These are phyloP conservation scores for Neoarius graeffei DNA, from an alignment of 2,113 vertebrate species.

Conservation along the genomic window DNA sequence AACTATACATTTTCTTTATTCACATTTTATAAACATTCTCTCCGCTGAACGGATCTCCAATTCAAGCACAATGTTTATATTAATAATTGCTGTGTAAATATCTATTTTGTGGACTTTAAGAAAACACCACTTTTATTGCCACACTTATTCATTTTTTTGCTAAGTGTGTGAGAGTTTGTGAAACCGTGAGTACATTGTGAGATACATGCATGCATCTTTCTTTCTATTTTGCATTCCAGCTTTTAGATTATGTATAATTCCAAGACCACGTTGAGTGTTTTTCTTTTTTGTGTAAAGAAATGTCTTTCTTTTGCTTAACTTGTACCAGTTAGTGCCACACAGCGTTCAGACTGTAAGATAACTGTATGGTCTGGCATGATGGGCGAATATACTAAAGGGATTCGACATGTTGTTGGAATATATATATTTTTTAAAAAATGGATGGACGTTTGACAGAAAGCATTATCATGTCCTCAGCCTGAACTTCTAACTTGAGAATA, in stretches of 20 bases:
- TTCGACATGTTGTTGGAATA: constrained; percentile 7
- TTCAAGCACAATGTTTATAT: constrained; percentile 69
- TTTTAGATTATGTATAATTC: constrained; percentile 35
- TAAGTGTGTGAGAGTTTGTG: constrained; percentile 63
- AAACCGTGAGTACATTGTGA: constrained; percentile 69
- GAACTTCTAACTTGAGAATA: constrained; percentile 28
- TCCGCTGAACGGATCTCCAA: constrained; percentile 56
- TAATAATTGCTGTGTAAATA: constrained; percentile 61
- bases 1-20: constrained; percentile 38
- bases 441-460: not conserved
- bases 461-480: not conserved
- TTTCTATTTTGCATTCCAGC: constrained; percentile 55
- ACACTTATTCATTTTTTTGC: constrained; percentile 65
- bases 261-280: constrained; percentile 32
- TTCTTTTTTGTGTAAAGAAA: constrained; percentile 16
- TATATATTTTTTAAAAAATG: not conserved
- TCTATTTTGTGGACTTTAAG: constrained; percentile 56
- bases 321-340: constrained; percentile 43
- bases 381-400: not conserved
- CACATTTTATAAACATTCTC: constrained; percentile 40
- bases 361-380: constrained; percentile 3
- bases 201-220: constrained; percentile 55
- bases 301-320: constrained; percentile 51
- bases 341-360: constrained; percentile 8
- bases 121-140: constrained; percentile 49